Base-by-base conservation (phyloP, 2,797 vertebrate species). In the Schizopygopsis malacanthus region DNA sequence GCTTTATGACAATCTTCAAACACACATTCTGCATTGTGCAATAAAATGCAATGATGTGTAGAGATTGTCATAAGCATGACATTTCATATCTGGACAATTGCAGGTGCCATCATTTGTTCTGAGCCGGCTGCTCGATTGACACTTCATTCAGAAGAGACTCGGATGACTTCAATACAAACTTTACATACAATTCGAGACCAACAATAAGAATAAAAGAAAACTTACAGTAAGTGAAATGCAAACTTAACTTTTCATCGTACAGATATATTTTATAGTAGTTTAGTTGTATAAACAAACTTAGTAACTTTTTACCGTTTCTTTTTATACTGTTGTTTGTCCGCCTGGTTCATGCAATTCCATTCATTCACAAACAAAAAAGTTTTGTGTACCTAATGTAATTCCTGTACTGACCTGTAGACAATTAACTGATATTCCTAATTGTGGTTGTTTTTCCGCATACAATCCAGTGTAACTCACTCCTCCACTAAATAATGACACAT, bases 1-100 rank as follows among this genome's bases (percentile, higher is more conserved):
- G 10, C 45, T 52, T 50, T 39, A 39, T 37, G 47, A 70, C 33
- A 81, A n/a, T 41, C 54, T 59, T 78, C 76, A 78, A 78, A 78
- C 50, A n/a, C 2, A 1, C 18, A 37, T 54, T 37, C 20, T 22
- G 47, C 73, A 56, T 77, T 56, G 75, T 61, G 76, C 37, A 25
- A 25, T 59, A 7, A 41, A 56, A 78, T 9, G 52, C 12, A 41
- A n/a, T 39, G 33, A 56, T 78, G 76, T 78, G 75, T 9, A 25
- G 54, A 18, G 37, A 79, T 16, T 41, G 33, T 41, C 22, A 78
- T 59, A 15, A 59, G 54, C 54, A 9, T 78, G 75, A 41, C 20
- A 41, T 78, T 59, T 78, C 37, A 59, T n/a, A 78, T 59, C 8
- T 2, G 13, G 37, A n/a, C 12, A 9, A 25, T 61, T 43, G 43